Base-by-base conservation (phyloP, 1,140 invertebrate species). In the Zaprionus ghesquierei region DNA sequence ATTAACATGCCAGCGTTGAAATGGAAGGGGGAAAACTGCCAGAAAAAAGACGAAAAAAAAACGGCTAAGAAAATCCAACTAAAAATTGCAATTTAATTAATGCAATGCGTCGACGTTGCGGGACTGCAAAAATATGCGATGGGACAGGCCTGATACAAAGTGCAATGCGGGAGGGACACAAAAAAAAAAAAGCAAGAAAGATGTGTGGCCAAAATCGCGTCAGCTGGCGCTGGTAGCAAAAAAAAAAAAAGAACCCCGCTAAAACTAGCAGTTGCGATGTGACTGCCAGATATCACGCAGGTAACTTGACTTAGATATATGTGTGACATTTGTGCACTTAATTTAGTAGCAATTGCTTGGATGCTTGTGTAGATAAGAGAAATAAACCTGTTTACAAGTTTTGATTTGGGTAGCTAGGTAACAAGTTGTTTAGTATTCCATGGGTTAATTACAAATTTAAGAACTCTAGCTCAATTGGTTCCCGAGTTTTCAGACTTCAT, bases 1-100 rank as follows among this genome's bases (percentile, higher is more conserved):
- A 84, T 77, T 70, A 80, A 85, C 69, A 77, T 69, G 56, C 51
- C 62, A 44, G 44, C 29, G 46, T 15, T 41, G 35, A 15, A 41
- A 41, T 8, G n/a, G 22, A 23, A 55, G 13, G 49, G 15, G n/a
- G 2, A 18, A n/a, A n/a, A n/a, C n/a, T n/a, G 8, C 10, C 18
- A 29, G 22, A 53, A 4, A 5, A 33, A 53, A 65, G 35, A 23
- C 10, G 12, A 12, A 18, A n/a, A 65, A 53, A 29, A 56, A 58
- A 23, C 56, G n/a, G n/a, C 23, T 25, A 63, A 50, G 59, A 84
- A 79, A 79, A 72, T 53, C 41, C 71, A 50, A 55, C 81, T 70
- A 64, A 56, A 82, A 86, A 86, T 81, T 69, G 66, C 77, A 78
- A 86, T 85, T 85, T 85, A 85, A 85, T 85, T 85, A 85, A 85